Evolutionary conservation across 2,888 invertebrate species (phyloP), one percentile per base, ranked within the genome.

Genomic region (Sphaerophoria rueppellii): DNA sequence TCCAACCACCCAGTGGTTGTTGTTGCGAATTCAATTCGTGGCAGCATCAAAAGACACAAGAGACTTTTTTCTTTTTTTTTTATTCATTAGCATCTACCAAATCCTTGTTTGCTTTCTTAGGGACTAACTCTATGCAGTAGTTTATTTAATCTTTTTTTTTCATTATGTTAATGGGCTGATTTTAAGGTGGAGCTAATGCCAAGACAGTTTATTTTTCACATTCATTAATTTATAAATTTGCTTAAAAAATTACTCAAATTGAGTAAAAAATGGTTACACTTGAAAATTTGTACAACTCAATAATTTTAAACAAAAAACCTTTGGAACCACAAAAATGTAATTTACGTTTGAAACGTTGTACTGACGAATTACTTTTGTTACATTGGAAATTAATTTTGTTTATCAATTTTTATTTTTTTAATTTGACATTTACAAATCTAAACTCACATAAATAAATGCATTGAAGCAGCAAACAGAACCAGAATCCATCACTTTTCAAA

Each of bases 1-100:
- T 78, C 75, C 61, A 79, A 69, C 75, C 75, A 83, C 71, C 79
- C 79, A 79, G 79, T 83, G 79, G 79, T 75, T 83, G 83, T 79
- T 79, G 83, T 76, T 79, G 71, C 50, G 75, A 79, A 72, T 65
- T 50, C 4, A 61, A 83, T 72, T 79, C 72, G 43, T 75, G 75
- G 9, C 74, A 76, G 24, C 77, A 63, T 69, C 50, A 82, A 69
- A 81, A 65, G 37, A 78, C 58, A 75, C 61, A 72, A 72, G 70
- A 79, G 79, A 83, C 83, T 83, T 82, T 74, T 40, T 6, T 37
- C 6, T 6, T 37, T 37, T 9, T 43, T 43, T 43, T 67, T 72
- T 76, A 74, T 82, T 77, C 54, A 71, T 58, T 70, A 65, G 69
- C 77, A 82, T 74, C 70, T 65, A 82, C 82, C 78, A 78, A 82